Evolutionary conservation across 1,140 invertebrate genomes (phyloP).

Genomic region (Tigriopus japonicus): DNA sequence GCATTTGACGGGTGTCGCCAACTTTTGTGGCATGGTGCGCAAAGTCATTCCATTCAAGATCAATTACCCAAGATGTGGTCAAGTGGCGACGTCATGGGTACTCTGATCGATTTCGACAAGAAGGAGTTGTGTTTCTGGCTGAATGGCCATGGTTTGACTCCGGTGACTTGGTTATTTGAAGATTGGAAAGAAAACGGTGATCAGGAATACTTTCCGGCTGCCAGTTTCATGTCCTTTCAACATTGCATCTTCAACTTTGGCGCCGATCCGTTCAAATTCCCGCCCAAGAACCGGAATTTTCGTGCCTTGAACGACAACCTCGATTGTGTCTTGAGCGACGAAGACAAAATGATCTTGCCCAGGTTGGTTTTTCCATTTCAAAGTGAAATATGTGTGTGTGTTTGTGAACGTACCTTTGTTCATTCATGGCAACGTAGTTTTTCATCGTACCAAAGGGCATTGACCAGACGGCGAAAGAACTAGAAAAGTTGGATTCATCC

Average conservation of each 20-base stretch:
- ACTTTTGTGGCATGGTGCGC: conserved; percentile 54
- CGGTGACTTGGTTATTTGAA: conserved; percentile 10
- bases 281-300: conserved; percentile 44
- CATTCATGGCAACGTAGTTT: too few relatives aligned
- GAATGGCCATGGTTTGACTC: conserved; percentile 35
- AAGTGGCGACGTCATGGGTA: conserved; percentile 64
- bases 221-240: conserved; percentile 89
- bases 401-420: not conserved
- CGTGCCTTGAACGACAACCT: conserved; percentile 55
- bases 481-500: too few relatives aligned
- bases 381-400: not conserved
- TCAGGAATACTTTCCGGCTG: conserved; percentile 53
- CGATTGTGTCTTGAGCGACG: conserved; percentile 36
- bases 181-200: not conserved
- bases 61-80: conserved; percentile 45
- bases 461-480: too few relatives aligned
- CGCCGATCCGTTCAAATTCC: conserved; percentile 51
- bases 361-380: conserved; percentile 24
- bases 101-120: conserved; percentile 49
- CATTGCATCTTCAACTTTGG: conserved; percentile 89
- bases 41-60: not conserved
- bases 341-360: conserved; percentile 45
- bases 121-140: conserved; percentile 55
- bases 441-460: too few relatives aligned
- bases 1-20: conserved; percentile 79